Percentiles rank a stretch among this genome's conserved stretches.
Evolutionary conservation across 1,140 invertebrate species (phyloP).

Genomic region (Glossosoma conforme): DNA sequence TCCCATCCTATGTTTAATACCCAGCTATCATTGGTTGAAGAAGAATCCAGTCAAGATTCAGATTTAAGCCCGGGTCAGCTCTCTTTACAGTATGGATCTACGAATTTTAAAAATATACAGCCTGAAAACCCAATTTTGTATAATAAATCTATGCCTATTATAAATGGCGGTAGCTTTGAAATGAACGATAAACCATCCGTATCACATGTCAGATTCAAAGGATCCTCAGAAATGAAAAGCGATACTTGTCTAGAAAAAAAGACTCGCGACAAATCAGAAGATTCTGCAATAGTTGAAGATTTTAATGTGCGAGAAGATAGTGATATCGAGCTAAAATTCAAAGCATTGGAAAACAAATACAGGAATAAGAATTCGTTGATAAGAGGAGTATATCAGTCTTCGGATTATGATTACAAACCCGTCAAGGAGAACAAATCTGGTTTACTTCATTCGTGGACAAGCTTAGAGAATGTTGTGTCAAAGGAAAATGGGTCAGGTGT

Average conservation of each 20-base stretch:
- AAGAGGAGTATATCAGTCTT: not conserved
- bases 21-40: constrained; percentile 47
- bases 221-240: too few relatives aligned
- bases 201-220: too few relatives aligned
- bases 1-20: constrained; percentile 17
- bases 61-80: constrained; percentile 21
- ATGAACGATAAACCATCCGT: too few relatives aligned
- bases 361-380: constrained; percentile 16
- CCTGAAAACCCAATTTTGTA: too few relatives aligned
- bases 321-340: constrained; percentile 28
- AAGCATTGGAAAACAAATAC: constrained; percentile 25
- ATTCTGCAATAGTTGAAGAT: too few relatives aligned
- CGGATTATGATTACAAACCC: constrained; percentile 5
- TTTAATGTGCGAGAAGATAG: too few relatives aligned
- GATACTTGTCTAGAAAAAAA: too few relatives aligned
- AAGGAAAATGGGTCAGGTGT: constrained; percentile 10
- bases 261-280: too few relatives aligned
- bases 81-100: not conserved
- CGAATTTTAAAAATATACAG: too few relatives aligned
- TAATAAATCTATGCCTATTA: too few relatives aligned
- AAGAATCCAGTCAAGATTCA: constrained; percentile 44
- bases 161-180: too few relatives aligned
- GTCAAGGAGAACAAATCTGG: constrained; percentile 5
- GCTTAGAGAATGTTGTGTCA: constrained; percentile 18
- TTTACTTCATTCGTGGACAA: constrained; percentile 13